These are phyloP conservation scores for Cerastoderma edule DNA, from an alignment of 2,888 invertebrate species.

Conservation along the genomic window DNA sequence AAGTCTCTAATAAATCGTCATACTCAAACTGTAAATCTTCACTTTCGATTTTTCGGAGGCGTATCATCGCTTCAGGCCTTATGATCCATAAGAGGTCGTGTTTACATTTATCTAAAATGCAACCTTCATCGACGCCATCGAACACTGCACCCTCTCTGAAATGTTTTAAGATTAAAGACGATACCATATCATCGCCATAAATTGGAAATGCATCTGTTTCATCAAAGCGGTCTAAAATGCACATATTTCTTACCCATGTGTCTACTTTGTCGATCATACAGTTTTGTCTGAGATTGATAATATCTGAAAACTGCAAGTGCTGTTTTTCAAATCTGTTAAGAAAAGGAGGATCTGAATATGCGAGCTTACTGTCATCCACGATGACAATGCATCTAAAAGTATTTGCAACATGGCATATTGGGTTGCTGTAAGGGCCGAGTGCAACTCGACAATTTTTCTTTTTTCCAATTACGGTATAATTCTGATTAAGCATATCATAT, in stretches of 20 bases:
- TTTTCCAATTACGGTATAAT: constrained; percentile 66
- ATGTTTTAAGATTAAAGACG: constrained; percentile 51
- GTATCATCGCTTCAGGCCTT: constrained; percentile 59
- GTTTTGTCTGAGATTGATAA: constrained; percentile 38
- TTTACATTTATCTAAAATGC: constrained; percentile 30
- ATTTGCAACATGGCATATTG: constrained; percentile 70
- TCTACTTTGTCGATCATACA: constrained; percentile 36
- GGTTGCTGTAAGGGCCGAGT: constrained; percentile 70
- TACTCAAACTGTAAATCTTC: constrained; percentile 4
- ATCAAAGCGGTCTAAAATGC: constrained; percentile 30
- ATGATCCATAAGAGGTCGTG: constrained; percentile 45
- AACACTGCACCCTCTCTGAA: background rate
- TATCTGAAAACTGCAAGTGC: constrained; percentile 66
- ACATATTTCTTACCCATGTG: constrained; percentile 28
- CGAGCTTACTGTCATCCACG: constrained; percentile 62
- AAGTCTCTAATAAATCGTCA: constrained; percentile 25
- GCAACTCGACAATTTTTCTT: constrained; percentile 70
- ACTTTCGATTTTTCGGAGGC: constrained; percentile 28
- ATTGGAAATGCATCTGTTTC: constrained; percentile 57
- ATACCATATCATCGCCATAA: constrained; percentile 55
- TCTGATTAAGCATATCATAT: constrained; percentile 75
- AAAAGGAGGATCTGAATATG: constrained; percentile 70
- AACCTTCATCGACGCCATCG: background rate
- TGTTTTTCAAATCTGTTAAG: constrained; percentile 78
- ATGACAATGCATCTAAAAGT: constrained; percentile 71